A percentile compares a stretch with the other conserved stretches of the same genome.
phyloP scores from a whole-genome alignment of 1,140 invertebrate species.

The fruit fly (Drosophila melanogaster) region DNA sequence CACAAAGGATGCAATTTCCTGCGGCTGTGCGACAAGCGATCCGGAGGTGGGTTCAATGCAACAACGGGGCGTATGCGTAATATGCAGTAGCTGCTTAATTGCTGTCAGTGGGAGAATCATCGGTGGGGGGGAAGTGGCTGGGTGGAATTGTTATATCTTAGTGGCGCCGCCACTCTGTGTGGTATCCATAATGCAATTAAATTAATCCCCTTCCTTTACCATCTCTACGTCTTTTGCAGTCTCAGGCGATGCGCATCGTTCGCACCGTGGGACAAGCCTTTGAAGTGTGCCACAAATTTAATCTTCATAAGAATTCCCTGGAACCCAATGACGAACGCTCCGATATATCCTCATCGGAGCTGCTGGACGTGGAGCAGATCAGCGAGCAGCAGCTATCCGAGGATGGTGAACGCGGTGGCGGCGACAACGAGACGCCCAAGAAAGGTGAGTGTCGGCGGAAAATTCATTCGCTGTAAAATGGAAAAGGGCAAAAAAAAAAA shows the following conservation, averaged over 20 bases:
- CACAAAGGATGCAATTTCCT: constrained; percentile 69
- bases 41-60: constrained; percentile 63
- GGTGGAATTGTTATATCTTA: constrained; percentile 19
- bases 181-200: constrained; percentile 18
- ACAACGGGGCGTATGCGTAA: constrained; percentile 58
- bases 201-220: constrained; percentile 21
- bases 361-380: constrained; percentile 83
- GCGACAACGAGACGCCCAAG: constrained; percentile 81
- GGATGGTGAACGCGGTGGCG: constrained; percentile 86
- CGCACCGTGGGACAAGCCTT: constrained; percentile 99
- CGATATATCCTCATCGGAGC: constrained; percentile 87
- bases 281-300: constrained; percentile 98
- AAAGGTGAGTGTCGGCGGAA: constrained; percentile 86
- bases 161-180: not conserved
- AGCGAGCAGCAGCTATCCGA: constrained; percentile 86
- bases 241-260: constrained; percentile 98
- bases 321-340: constrained; percentile 88
- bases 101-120: constrained; percentile 10
- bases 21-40: constrained; percentile 62
- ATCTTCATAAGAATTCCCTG: constrained; percentile 86
- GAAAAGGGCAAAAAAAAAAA: not conserved
- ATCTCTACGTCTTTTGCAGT: constrained; percentile 88
- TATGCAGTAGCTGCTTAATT: constrained; percentile 53
- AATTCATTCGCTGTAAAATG: not conserved
- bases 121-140: not conserved